Evolutionary conservation across 2,113 vertebrate species (phyloP).

Genomic region (Vireo altiloquus): DNA sequence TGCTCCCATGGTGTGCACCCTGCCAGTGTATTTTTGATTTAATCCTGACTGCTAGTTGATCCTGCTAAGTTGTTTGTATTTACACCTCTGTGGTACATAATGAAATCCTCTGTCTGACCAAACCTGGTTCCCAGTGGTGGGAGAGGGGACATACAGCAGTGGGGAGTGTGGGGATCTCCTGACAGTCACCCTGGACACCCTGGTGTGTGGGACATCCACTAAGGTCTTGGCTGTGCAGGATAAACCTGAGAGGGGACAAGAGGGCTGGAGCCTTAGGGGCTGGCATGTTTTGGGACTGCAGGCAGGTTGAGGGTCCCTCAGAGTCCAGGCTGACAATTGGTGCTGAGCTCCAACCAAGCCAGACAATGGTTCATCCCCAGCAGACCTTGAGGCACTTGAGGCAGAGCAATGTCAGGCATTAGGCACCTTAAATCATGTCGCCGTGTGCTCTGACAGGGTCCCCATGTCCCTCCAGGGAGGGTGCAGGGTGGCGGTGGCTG

Average conservation of each 20-base stretch:
- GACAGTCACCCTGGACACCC: not conserved
- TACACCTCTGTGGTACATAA: not conserved
- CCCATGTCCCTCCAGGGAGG: not conserved
- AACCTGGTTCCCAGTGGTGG: not conserved
- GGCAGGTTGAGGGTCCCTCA: not conserved
- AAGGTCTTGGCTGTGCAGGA: not conserved
- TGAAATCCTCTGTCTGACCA: not conserved
- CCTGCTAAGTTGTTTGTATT: not conserved
- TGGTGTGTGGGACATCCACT: too few species aligned
- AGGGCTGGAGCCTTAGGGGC: not conserved
- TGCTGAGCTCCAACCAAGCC: not conserved
- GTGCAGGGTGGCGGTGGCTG: not conserved
- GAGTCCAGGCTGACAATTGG: not conserved
- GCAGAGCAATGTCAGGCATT: not conserved
- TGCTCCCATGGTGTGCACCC: not conserved
- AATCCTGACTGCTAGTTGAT: not conserved
- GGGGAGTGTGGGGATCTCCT: not conserved
- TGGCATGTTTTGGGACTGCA: not conserved
- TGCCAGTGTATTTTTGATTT: not conserved
- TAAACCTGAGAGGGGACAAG: not conserved
- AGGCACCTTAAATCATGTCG: accelerated
- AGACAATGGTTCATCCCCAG: not conserved
- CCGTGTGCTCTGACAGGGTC: accelerated
- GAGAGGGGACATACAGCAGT: accelerated
- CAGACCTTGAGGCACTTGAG: not conserved